phyloP scores from a whole-genome alignment of 2,888 invertebrate species.

The Xanthorhoe spadicearia region DNA sequence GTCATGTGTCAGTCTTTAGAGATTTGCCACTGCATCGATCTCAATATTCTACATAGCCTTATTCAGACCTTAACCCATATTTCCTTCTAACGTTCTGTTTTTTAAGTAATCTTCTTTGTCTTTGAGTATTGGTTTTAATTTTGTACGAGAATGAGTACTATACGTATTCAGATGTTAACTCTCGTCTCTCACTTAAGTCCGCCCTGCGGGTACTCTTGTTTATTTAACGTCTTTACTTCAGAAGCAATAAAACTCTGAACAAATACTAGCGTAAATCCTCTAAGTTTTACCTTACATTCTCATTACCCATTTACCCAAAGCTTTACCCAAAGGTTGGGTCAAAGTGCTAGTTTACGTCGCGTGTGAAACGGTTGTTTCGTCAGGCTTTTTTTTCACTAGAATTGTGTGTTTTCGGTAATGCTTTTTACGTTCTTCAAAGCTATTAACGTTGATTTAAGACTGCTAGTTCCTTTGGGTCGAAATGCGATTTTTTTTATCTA shows the following conservation, averaged over 20 bases:
- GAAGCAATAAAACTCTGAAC: constrained; percentile 42
- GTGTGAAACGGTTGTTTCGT: constrained; percentile 33
- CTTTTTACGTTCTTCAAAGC: constrained; percentile 25
- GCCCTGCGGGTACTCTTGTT: constrained; percentile 33
- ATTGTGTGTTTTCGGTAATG: constrained; percentile 30
- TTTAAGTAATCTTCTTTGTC: neutral
- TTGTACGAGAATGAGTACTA: neutral
- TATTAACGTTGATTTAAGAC: constrained; percentile 31
- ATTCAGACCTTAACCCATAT: neutral
- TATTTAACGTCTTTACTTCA: constrained; percentile 38
- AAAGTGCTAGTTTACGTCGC: constrained; percentile 34
- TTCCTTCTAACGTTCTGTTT: neutral
- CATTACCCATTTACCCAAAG: constrained; percentile 35
- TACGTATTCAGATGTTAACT: constrained; percentile 9
- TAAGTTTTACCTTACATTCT: constrained; percentile 44
- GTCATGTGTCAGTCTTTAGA: neutral
- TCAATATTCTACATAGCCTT: neutral
- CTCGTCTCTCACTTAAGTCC: constrained; percentile 9
- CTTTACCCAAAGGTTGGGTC: constrained; percentile 30
- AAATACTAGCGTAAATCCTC: constrained; percentile 42
- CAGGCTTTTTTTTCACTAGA: constrained; percentile 25
- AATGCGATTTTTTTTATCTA: neutral
- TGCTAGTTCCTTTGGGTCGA: constrained; percentile 2
- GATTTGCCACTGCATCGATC: neutral
- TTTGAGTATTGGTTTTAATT: neutral